A percentile compares a stretch with the other conserved stretches of the same genome.
These are phyloP conservation scores for Pherbina coryleti DNA, from an alignment of 2,888 invertebrate genomes.

Conservation along the genomic window DNA sequence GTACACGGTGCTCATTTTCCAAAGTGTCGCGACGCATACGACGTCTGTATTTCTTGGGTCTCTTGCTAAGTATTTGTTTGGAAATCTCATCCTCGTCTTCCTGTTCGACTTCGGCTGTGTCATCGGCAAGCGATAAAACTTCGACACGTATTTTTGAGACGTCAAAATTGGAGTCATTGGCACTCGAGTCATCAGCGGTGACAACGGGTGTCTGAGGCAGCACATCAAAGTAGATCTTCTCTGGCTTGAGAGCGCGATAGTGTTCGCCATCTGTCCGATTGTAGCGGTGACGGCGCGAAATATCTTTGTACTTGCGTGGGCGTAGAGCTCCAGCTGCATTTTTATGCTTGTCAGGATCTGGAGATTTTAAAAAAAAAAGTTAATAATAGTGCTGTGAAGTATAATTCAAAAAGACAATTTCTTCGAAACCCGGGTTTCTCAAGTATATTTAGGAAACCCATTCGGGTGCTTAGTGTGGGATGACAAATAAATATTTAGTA, in stretches of 20 bases:
- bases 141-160: slow-evolving; percentile 48
- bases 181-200: slow-evolving; percentile 46
- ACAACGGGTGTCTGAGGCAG: slow-evolving; percentile 58
- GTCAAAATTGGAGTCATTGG: slow-evolving; percentile 46
- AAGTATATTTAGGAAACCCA: too few species aligned
- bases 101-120: slow-evolving; percentile 31
- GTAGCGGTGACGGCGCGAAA: slow-evolving; percentile 53
- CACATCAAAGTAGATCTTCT: slow-evolving; percentile 61
- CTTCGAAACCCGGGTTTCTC: too few species aligned
- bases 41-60: slow-evolving; percentile 60
- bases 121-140: slow-evolving; percentile 49
- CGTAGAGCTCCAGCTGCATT: slow-evolving; percentile 29
- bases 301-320: slow-evolving; percentile 52
- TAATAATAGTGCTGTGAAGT: neutral
- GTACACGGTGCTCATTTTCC: slow-evolving; percentile 35
- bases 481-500: too few species aligned
- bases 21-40: slow-evolving; percentile 56
- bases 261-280: slow-evolving; percentile 43
- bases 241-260: slow-evolving; percentile 50
- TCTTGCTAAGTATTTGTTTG: slow-evolving; percentile 55
- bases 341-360: slow-evolving; percentile 54
- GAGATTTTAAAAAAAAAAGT: neutral
- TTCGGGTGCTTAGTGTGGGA: too few species aligned
- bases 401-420: too few species aligned
- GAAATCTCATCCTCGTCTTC: slow-evolving; percentile 36